Evolutionary conservation across 2,888 invertebrate species (phyloP), one percentile per base, ranked within the genome.

Genomic region (Disparrhopalites patrizii): DNA sequence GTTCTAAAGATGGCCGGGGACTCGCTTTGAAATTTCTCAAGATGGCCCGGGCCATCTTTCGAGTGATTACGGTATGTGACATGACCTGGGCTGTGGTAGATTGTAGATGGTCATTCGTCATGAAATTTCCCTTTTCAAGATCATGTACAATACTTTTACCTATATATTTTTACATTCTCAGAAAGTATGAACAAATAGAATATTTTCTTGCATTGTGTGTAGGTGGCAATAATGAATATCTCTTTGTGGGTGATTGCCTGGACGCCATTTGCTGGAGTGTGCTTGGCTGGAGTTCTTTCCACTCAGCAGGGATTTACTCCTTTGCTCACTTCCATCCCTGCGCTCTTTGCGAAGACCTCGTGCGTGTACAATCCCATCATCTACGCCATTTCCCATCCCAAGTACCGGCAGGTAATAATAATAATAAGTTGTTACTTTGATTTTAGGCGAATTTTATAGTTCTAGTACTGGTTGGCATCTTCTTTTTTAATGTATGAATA

Each of bases 211-310:
- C n/a, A n/a, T n/a, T n/a, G 8, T 43, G n/a, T 71, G 10, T 73
- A 87, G 85, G 89, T 94, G 62, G 93, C 94, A 62, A 82, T 94
- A 77, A 90, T 91, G 84, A 93, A 93, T 69, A 91, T 94, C 76
- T 85, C 89, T 0, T 81, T 93, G 73, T 95, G 93, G 91, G 89
- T 93, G 82, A 85, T 91, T 84, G 92, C 93, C 55, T 95, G 94
- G 94, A 91, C 91, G 27, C 93, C 93, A 8, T 93, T 93, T 77
- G 81, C 91, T 72, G 85, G 91, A 62, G 89, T 92, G 77, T 91
- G 92, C 80, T 88, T 84, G 77, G 82, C 87, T 69, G 92, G 92
- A 50, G 61, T 71, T 40, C 86, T 91, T 64, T 90, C 91, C 77
- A 86, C 89, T 76, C 84, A 85, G 65, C 82, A 84, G 50, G 86